Evolutionary conservation across 2,888 invertebrate species (phyloP).

Genomic region (Arge pagana): DNA sequence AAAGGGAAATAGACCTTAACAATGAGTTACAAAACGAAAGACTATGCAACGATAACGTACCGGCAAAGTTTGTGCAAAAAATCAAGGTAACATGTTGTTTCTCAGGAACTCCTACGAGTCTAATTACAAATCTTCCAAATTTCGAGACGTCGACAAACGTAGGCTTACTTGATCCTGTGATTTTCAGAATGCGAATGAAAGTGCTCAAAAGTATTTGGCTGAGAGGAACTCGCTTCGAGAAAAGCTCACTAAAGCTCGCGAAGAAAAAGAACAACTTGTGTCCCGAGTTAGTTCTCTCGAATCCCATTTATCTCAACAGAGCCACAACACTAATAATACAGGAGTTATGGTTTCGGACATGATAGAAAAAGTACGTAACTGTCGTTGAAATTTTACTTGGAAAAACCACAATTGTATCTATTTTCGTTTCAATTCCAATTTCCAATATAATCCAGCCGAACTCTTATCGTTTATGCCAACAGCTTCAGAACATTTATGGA

Average conservation of each 20-base stretch:
- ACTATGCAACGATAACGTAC: slow-evolving; percentile 52
- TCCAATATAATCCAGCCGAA: background rate
- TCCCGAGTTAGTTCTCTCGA: slow-evolving; percentile 40
- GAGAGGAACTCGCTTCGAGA: slow-evolving; percentile 45
- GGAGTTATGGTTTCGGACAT: slow-evolving; percentile 42
- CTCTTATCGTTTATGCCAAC: slow-evolving; percentile 41
- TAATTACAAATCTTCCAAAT: background rate
- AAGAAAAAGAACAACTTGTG: slow-evolving; percentile 43
- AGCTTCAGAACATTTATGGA: slow-evolving; percentile 66
- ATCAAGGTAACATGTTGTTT: slow-evolving; percentile 46
- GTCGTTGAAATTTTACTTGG: slow-evolving; percentile 11
- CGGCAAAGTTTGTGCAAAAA: slow-evolving; percentile 52
- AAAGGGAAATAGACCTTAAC: slow-evolving; percentile 37
- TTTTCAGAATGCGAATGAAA: slow-evolving; percentile 40
- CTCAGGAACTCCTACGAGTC: too few species aligned
- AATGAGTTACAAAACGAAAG: slow-evolving; percentile 37
- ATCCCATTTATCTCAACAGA: slow-evolving; percentile 34
- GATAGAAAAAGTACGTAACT: slow-evolving; percentile 41
- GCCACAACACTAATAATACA: slow-evolving; percentile 13
- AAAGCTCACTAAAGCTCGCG: slow-evolving; percentile 40
- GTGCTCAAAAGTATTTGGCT: slow-evolving; percentile 36
- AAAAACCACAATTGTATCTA: slow-evolving; percentile 10
- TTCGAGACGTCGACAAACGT: too few species aligned
- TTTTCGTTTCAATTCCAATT: slow-evolving; percentile 15
- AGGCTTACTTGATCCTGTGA: too few species aligned